These are phyloP conservation scores for Lophotriccus pileatus DNA, from an alignment of 2,797 vertebrate genomes.

Conservation along the genomic window DNA sequence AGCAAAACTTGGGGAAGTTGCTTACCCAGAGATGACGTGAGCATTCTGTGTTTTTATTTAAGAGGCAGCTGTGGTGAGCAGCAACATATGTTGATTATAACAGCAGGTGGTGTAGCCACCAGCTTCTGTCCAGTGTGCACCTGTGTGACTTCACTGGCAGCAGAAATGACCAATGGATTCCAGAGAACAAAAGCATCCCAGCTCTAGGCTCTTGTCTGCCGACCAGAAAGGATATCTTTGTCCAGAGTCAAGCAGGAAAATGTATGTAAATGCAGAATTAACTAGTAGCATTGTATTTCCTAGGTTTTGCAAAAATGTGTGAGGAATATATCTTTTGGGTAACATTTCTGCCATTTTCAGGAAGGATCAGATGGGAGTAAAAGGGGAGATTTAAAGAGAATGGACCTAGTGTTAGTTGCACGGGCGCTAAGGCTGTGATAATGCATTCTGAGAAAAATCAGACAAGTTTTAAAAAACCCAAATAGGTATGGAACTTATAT, in stretches of 20 bases:
- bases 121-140: not conserved
- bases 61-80: not conserved
- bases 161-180: not conserved
- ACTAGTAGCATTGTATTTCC: not conserved
- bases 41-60: not conserved
- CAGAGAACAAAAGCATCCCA: not conserved
- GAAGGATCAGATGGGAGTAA: not conserved
- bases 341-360: not conserved
- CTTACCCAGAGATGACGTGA: not conserved
- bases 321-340: not conserved
- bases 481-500: not conserved
- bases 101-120: rapidly evolving
- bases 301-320: not conserved
- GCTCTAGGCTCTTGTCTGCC: not conserved
- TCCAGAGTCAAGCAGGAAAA: not conserved
- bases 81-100: not conserved
- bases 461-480: rapidly evolving
- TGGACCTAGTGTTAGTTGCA: too few relatives aligned
- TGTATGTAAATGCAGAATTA: not conserved
- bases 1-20: not conserved
- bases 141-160: not conserved
- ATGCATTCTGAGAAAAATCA: not conserved
- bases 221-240: not conserved
- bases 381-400: not conserved
- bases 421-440: not conserved